Percentiles rank a stretch among this genome's conserved stretches.
Evolutionary conservation across 2,888 invertebrate species (phyloP).

Genomic region (Tricholauxania praeusta): DNA sequence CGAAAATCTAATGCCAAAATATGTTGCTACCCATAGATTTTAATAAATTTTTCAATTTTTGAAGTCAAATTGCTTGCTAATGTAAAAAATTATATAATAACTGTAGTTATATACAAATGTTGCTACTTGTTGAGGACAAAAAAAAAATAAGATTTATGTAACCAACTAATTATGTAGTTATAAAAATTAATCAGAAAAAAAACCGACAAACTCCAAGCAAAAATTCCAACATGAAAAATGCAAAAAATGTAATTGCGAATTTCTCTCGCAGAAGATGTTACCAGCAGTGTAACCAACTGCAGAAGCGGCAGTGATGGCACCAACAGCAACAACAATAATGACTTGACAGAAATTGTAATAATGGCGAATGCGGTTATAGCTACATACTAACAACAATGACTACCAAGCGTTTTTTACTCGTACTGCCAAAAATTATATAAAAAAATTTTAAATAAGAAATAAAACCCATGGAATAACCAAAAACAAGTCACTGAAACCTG

Average conservation of each 20-base stretch:
- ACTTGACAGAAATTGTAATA: neutral
- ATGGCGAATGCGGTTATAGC: neutral
- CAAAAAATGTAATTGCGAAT: conserved; percentile 27
- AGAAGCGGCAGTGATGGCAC: no score
- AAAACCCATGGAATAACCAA: neutral
- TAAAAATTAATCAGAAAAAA: neutral
- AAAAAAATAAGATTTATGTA: neutral
- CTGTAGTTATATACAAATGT: no score
- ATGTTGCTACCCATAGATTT: no score
- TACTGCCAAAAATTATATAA: neutral
- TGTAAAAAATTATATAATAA: no score
- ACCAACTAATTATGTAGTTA: neutral
- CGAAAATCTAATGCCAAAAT: no score
- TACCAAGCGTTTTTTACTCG: neutral
- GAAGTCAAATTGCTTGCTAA: no score
- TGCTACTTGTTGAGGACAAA: neutral
- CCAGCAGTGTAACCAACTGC: neutral
- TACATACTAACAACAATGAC: neutral
- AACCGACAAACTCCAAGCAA: neutral
- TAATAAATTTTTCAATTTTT: no score
- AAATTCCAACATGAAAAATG: conserved; percentile 28
- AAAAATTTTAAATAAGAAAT: neutral
- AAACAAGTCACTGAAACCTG: conserved; percentile 30
- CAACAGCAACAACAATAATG: neutral
- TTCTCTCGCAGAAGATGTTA: conserved; percentile 26